Evolutionary conservation across 2,113 vertebrate genomes (phyloP).

Genomic region (Nipponia nippon): DNA sequence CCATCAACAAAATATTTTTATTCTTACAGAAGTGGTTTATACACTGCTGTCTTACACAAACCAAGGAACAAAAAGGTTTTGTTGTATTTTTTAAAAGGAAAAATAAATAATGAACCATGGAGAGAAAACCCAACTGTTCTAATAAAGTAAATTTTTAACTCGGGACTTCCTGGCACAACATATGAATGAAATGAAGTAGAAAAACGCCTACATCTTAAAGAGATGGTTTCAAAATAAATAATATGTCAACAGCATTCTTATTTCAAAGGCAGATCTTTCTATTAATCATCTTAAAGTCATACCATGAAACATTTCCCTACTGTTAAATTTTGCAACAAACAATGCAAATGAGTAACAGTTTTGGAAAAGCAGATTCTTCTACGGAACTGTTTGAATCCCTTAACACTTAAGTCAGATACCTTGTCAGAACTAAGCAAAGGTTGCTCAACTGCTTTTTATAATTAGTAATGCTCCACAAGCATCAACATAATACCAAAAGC

Average conservation of each 20-base stretch:
- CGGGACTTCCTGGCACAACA: not conserved
- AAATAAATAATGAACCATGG: not conserved
- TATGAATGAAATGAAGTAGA: not conserved
- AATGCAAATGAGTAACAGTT: not conserved
- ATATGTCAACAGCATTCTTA: not conserved
- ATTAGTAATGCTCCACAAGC: conserved; percentile 43
- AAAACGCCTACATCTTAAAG: not conserved
- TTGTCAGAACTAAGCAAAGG: not conserved
- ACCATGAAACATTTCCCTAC: not conserved
- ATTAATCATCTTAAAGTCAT: not conserved
- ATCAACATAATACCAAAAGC: conserved; percentile 5
- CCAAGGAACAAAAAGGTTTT: not conserved
- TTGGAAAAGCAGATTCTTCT: not conserved
- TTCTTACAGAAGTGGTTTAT: not conserved
- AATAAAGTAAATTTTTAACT: not conserved
- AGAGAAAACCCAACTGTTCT: not conserved
- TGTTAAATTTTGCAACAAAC: not conserved
- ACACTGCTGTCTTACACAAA: not conserved
- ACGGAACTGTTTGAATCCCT: not conserved
- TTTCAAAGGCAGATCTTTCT: not conserved
- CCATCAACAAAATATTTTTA: not conserved
- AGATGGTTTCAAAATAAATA: not conserved
- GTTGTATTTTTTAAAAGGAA: not conserved
- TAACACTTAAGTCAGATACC: not conserved
- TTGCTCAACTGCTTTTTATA: conserved; percentile 16